phyloP scores from a whole-genome alignment of 1,140 invertebrate species.

The Paraescarpia echinospica region DNA sequence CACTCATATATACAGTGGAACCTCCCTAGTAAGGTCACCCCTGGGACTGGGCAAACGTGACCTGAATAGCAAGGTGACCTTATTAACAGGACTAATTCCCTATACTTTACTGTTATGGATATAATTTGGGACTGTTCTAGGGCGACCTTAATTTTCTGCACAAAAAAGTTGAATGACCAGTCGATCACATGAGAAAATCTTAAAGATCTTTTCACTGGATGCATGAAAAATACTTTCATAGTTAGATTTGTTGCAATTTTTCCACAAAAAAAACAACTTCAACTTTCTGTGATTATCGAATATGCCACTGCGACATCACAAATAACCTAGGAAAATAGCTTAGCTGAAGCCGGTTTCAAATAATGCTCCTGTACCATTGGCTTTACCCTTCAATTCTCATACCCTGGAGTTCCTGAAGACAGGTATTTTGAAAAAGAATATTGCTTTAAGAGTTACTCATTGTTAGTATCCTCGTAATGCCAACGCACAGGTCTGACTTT shows the following conservation, averaged over 20 bases:
- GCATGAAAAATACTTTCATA: neutral
- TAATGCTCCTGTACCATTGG: neutral
- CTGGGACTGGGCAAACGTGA: too few species aligned
- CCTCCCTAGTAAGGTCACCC: too few species aligned
- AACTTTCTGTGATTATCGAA: neutral
- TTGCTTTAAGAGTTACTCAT: neutral
- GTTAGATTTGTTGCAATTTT: neutral
- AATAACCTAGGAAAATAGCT: neutral
- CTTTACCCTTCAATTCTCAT: neutral
- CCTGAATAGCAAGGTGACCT: too few species aligned
- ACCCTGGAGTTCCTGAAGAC: neutral
- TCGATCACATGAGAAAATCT: neutral
- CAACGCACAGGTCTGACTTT: neutral
- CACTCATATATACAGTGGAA: too few species aligned
- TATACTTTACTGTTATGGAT: too few species aligned
- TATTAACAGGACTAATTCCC: too few species aligned
- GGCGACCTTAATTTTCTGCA: too few species aligned
- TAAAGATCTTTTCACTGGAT: neutral
- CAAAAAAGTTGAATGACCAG: too few species aligned
- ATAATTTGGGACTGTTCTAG: too few species aligned
- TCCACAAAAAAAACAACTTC: neutral
- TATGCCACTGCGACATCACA: neutral
- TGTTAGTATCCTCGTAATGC: neutral
- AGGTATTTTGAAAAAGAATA: slow-evolving; percentile 2
- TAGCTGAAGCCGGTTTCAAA: neutral